Base-by-base conservation (phyloP, 2,113 vertebrate genomes). In the Psittacula cyanocephala region DNA sequence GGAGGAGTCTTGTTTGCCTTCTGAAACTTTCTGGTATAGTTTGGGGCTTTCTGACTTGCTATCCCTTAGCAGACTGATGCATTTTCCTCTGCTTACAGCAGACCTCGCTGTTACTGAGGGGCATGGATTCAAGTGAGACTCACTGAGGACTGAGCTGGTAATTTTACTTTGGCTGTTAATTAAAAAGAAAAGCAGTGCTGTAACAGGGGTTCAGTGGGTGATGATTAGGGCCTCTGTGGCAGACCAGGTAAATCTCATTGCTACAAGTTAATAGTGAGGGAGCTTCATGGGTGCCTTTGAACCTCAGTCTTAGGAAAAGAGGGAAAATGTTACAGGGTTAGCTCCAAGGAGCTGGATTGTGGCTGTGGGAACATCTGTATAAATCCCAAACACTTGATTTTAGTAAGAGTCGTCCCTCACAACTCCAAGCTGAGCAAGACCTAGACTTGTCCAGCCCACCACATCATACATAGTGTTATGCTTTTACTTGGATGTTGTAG, bases 161-260 rank as follows among this genome's bases (percentile, higher is more conserved):
- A 81, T 93, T 91, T 91, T 83, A 49, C 68, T 96, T 88, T 87
- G 68, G 50, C 43, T 86, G 55, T 92, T 95, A 93, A 89, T 94
- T 79, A 94, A 91, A 96, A 87, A 8, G 72, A 77, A 65, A 19
- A 33, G 44, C 53, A 91, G 15, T 46, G 41, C 63, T 52, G 11
- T 47, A 52, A 41, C 47, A 91, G 55, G 29, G 81, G 60, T 67
- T 72, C 77, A 23, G 29, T 71, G 76, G 64, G 53, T 90, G 44
- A 49, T 5, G 1, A 5, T 55, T n/a, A 55, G 35, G 24, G 41
- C 63, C 31, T n/a, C 41, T 89, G 10, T 65, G 75, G 50, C 74
- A 78, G 33, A 35, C 14, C 7, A 80, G 69, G 39, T 77, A 64
- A 47, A 71, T 78, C 60, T 78, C 80, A 69, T 19, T 62, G 62